Evolutionary conservation across 2,888 invertebrate species (phyloP).

Genomic region (Hypercompe scribonia): DNA sequence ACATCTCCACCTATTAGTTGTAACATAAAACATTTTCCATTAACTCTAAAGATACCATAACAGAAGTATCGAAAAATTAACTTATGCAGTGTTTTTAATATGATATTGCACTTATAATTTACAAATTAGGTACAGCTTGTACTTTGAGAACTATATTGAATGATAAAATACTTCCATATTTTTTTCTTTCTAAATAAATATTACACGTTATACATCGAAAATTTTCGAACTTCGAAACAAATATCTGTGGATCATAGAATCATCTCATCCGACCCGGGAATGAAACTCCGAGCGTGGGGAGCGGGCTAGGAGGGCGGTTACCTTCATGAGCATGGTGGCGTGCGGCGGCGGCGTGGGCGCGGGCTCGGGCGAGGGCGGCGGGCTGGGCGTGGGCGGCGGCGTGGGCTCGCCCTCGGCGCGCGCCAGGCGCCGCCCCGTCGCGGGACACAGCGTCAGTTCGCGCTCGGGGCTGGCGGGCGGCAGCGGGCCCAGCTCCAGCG

Average conservation of each 20-base stretch:
- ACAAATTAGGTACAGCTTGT: no score
- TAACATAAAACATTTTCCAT: background rate
- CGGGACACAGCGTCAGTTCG: conserved; percentile 89
- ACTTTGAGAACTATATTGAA: no score
- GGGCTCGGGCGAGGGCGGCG: conserved; percentile 68
- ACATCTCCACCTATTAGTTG: conserved; percentile 83
- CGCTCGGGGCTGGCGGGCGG: conserved; percentile 88
- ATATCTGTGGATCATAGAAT: no score
- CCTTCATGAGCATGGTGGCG: conserved; percentile 80
- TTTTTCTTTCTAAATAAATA: no score
- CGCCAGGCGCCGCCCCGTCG: conserved; percentile 76
- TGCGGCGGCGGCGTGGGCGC: conserved; percentile 52
- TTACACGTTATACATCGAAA: no score
- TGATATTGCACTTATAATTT: no score
- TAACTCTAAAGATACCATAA: background rate
- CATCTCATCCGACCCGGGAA: no score
- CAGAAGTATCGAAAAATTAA: background rate
- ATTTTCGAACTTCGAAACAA: no score
- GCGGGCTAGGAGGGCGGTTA: conserved; percentile 28
- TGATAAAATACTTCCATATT: no score
- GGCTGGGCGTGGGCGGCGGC: conserved; percentile 85
- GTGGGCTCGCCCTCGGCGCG: conserved; percentile 88
- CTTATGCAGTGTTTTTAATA: no score
- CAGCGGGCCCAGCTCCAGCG: conserved; percentile 77
- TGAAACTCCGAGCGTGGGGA: no score